Evolutionary conservation across 2,888 invertebrate species (phyloP).

Genomic region (Conops quadrifasciatus): DNA sequence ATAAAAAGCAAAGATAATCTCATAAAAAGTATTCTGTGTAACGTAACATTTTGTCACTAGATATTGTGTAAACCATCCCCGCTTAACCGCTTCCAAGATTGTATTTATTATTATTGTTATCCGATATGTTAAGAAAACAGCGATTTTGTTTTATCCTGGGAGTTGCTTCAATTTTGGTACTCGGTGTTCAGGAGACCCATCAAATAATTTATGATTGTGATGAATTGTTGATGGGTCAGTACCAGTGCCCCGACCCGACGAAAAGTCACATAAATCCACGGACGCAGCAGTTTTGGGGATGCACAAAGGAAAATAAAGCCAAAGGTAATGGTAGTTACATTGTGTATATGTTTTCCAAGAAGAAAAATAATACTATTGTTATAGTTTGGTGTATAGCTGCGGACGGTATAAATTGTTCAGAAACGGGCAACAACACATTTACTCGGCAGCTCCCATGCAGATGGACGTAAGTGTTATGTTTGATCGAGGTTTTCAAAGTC

Average conservation of each 20-base stretch:
- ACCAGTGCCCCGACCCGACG: conserved; percentile 81
- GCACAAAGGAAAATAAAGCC: conserved; percentile 81
- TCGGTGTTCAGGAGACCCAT: conserved; percentile 37
- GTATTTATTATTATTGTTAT: no score
- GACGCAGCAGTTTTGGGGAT: conserved; percentile 88
- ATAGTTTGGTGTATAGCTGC: conserved; percentile 84
- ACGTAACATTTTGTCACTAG: no score
- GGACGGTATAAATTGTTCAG: conserved; percentile 82
- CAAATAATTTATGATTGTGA: conserved; percentile 70
- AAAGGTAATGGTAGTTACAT: conserved; percentile 69
- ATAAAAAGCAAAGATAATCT: no score
- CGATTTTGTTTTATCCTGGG: not conserved
- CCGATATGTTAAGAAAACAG: no score
- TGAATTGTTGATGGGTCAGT: conserved; percentile 80
- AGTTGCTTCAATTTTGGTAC: conserved; percentile 12
- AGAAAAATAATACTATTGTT: not conserved
- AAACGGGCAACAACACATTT: conserved; percentile 82
- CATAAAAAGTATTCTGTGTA: no score
- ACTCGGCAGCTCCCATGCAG: conserved; percentile 85
- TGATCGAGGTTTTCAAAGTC: no score
- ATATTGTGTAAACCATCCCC: no score
- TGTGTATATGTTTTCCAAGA: not conserved
- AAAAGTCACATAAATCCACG: conserved; percentile 81
- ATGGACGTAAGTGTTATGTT: conserved; percentile 83
- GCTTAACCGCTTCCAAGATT: no score